These are phyloP conservation scores for Urocyon cinereoargenteus DNA, from an alignment of 2,797 vertebrate species.

Conservation along the genomic window DNA sequence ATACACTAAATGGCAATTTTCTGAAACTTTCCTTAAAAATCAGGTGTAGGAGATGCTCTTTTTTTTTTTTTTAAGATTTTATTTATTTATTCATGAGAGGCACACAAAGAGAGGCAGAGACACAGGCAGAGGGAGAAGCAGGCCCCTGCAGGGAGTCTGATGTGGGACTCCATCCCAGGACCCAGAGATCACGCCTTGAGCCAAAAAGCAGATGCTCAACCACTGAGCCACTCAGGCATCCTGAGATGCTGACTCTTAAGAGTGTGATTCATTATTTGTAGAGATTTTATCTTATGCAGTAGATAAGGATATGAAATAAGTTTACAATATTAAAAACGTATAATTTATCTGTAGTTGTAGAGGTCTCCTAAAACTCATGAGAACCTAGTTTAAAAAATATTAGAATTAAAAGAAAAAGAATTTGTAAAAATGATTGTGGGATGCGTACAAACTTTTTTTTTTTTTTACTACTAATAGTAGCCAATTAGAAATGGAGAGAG, in stretches of 20 bases:
- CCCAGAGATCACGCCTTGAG: no score
- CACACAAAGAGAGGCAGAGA: no score
- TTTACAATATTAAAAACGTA: constrained; percentile 21
- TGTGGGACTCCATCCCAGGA: no score
- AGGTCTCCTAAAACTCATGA: neutral
- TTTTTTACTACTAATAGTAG: neutral
- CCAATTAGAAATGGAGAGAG: constrained; percentile 32
- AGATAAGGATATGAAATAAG: constrained; percentile 28
- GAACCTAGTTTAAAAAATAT: constrained; percentile 8
- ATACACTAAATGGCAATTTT: constrained; percentile 60
- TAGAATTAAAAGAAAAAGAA: constrained; percentile 30
- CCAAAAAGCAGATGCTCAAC: no score
- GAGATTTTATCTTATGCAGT: neutral
- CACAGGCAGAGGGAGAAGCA: no score
- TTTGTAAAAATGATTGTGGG: constrained; percentile 43
- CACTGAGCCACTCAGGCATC: no score
- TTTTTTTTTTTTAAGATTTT: no score
- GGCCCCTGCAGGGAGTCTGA: no score
- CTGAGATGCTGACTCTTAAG: constrained; percentile 15
- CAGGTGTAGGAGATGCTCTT: neutral
- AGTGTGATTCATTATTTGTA: constrained; percentile 1
- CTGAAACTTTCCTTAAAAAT: constrained; percentile 62
- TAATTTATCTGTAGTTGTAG: constrained; percentile 26
- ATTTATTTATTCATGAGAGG: no score
- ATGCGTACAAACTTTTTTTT: neutral